Base-by-base conservation (phyloP, 2,797 vertebrate species). In the Danio tinwini region DNA sequence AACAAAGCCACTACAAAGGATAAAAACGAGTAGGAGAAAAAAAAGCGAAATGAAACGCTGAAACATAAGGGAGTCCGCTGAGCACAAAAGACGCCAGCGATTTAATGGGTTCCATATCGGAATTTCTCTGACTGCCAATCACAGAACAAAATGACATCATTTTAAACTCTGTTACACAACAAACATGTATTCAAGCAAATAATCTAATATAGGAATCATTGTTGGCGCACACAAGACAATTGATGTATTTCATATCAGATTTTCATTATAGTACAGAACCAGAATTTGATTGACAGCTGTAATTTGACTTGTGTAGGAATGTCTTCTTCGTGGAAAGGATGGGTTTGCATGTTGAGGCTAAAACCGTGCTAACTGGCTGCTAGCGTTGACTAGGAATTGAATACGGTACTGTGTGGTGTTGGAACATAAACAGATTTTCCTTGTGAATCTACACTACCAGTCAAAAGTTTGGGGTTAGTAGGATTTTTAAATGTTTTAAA, bases 91-190 rank as follows among this genome's bases (percentile, higher is more conserved):
- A 82, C 67, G 75, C 80, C 84, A 88, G 69, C 61, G 73, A 49
- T 84, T 75, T 87, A 89, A 88, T 87, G 78, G 75, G 70, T 85
- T 87, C 82, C 85, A 86, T 88, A 84, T 86, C 82, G 58, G 73
- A 78, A 84, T 68, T 74, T 82, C 83, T 86, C 71, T n/a, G 74
- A 65, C 67, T 59, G 83, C 77, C 85, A 85, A 76, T 85, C 80
- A 81, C 59, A 75, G 77, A 83, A 81, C 63, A 39, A 50, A 59
- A 69, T 85, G 83, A 87, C 83, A 83, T 88, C 81, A 89, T 75
- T 77, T 67, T 42, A 73, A 77, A 78, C 77, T 68, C 72, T 73
- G 76, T 74, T 83, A 64, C 74, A 77, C 81, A 80, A 84, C 84
- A 83, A 86, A 68, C 74, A 76, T 59, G 49, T 55, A 77, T 76